Evolutionary conservation across 2,888 invertebrate species (phyloP).

Genomic region (Plagiodera versicolora): DNA sequence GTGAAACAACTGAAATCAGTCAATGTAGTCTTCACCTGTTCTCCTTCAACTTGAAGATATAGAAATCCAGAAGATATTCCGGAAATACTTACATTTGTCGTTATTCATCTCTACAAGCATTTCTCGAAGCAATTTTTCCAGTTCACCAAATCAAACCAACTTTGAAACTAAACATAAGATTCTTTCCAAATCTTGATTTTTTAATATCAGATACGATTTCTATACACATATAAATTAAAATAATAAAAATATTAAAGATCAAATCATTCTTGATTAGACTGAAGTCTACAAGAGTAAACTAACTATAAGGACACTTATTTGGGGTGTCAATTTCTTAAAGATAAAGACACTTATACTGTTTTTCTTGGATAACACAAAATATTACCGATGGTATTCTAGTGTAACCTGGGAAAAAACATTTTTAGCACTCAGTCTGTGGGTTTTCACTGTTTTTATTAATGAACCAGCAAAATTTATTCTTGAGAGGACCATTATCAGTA

Average conservation of each 20-base stretch:
- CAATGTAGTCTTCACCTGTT: too few species aligned
- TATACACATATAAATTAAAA: not conserved
- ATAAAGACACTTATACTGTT: not conserved
- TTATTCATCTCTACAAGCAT: not conserved
- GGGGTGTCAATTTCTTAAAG: not conserved
- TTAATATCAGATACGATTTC: not conserved
- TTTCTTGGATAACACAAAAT: not conserved
- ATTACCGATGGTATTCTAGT: not conserved
- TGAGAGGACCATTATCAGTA: conserved; percentile 58
- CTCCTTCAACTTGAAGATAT: not conserved
- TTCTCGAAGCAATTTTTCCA: not conserved
- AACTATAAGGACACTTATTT: too few species aligned
- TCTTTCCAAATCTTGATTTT: not conserved
- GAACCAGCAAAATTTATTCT: conserved; percentile 67
- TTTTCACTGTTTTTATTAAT: conserved; percentile 57
- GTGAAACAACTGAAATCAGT: too few species aligned
- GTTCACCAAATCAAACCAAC: not conserved
- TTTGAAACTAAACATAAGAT: not conserved
- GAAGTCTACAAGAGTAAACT: not conserved
- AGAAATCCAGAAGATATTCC: not conserved
- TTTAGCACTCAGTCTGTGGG: not conserved
- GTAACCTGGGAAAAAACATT: not conserved
- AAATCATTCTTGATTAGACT: not conserved
- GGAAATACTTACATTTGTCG: not conserved
- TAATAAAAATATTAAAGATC: not conserved